A percentile compares a stretch with the other conserved stretches of the same genome.
Conservation (phyloP, 2,113 vertebrate species). For the Physeter macrocephalus region DNA sequence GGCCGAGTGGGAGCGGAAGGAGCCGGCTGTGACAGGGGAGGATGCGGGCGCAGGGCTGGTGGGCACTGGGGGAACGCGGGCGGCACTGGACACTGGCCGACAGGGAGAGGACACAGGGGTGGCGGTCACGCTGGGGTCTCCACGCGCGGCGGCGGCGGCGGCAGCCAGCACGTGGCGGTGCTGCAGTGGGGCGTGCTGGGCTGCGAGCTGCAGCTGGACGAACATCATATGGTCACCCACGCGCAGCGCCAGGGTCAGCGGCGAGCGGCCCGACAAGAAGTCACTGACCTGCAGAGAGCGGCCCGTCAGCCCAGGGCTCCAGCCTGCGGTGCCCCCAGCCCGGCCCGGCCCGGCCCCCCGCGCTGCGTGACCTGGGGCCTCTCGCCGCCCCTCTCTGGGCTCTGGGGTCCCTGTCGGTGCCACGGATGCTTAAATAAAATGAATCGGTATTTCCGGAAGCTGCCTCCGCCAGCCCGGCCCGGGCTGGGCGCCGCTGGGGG, state of each 20-base stretch:
- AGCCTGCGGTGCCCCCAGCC: background rate
- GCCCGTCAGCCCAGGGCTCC: background rate
- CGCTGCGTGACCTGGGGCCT: conserved; percentile 73
- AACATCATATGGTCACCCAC: conserved; percentile 99
- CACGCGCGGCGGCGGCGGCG: conserved; percentile 84
- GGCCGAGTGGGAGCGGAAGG: conserved; percentile 89
- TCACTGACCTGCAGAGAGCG: conserved; percentile 90
- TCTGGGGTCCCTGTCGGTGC: conserved; percentile 75
- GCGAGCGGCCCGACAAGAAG: conserved; percentile 96
- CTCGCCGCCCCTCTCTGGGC: conserved; percentile 75
- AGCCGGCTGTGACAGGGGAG: conserved; percentile 84
- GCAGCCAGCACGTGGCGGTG: conserved; percentile 84
- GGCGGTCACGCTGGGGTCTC: conserved; percentile 70
- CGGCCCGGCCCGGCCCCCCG: conserved; percentile 31
- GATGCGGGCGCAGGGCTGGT: conserved; percentile 74
- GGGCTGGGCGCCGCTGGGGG: conserved; percentile 63
- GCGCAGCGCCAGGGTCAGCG: conserved; percentile 94
- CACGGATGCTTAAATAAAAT: conserved; percentile 76
- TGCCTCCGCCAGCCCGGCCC: conserved; percentile 65
- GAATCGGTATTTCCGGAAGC: conserved; percentile 73
- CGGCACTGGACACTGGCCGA: conserved; percentile 57
- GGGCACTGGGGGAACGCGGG: conserved; percentile 76
- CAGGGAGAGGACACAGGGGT: conserved; percentile 67
- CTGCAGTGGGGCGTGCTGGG: conserved; percentile 94
- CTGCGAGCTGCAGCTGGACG: conserved; percentile 96